phyloP scores from a whole-genome alignment of 2,113 vertebrate genomes.

The Jacana jacana region DNA sequence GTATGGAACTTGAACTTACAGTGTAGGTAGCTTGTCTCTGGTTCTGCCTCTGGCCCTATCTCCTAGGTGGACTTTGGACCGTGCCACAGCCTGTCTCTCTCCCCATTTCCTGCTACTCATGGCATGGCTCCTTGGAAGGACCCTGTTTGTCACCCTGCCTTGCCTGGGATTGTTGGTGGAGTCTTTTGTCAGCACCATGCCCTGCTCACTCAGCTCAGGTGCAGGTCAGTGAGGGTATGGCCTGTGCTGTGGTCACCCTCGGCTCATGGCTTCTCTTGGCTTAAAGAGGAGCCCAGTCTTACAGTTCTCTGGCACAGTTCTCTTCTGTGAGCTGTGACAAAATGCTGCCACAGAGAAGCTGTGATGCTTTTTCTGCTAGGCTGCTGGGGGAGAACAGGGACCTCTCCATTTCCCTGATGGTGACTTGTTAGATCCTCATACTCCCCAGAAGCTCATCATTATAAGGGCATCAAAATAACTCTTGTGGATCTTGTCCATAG shows the following conservation, averaged over 20 bases:
- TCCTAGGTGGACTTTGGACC: not conserved
- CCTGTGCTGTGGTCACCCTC: not conserved
- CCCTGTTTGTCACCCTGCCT: not conserved
- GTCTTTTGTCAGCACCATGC: not conserved
- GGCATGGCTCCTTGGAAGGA: not conserved
- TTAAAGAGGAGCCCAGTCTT: not conserved
- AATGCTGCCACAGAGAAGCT: not conserved
- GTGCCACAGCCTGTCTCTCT: not conserved
- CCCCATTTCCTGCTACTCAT: not conserved
- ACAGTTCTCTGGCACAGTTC: not conserved
- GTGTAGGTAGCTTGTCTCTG: not conserved
- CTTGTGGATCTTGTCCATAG: not conserved
- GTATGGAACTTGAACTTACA: not conserved
- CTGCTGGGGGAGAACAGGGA: not conserved
- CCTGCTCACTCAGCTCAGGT: not conserved
- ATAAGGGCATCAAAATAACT: not conserved
- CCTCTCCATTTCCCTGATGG: accelerated
- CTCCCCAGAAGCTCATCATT: not conserved
- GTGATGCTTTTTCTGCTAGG: not conserved
- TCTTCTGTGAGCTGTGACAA: not conserved
- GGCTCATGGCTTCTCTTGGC: not conserved
- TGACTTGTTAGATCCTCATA: not conserved
- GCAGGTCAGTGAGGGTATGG: not conserved
- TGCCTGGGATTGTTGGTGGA: not conserved
- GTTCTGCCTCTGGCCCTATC: not conserved